phyloP scores from a whole-genome alignment of 2,113 vertebrate species.

The Coracopsis vasa region DNA sequence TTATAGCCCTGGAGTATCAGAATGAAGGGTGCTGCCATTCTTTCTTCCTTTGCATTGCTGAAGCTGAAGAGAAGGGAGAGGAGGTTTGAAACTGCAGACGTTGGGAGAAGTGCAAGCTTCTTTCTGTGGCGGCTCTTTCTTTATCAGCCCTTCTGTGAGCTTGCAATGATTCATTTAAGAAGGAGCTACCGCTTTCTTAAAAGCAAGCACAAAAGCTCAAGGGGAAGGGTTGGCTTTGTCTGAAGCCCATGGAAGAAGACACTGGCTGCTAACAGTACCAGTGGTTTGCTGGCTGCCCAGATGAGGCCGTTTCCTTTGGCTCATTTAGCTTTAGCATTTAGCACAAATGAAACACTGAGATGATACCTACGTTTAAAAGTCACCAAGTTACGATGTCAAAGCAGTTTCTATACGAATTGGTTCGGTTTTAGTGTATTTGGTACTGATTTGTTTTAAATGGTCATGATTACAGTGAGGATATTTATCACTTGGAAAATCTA shows the following conservation, averaged over 20 bases:
- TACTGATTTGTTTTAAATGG: neutral
- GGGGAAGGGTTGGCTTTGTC: neutral
- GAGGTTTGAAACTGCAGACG: neutral
- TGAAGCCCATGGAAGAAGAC: neutral
- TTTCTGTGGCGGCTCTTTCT: neutral
- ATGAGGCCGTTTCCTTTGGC: neutral
- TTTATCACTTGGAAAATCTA: neutral
- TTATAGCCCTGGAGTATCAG: slow-evolving; percentile 43
- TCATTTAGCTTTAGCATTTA: neutral
- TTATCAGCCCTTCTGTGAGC: neutral
- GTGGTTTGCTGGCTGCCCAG: neutral
- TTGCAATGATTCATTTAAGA: neutral
- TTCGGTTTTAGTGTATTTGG: neutral
- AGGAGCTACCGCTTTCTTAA: neutral
- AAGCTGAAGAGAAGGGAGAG: neutral
- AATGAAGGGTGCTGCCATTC: slow-evolving; percentile 7
- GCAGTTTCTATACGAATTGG: neutral
- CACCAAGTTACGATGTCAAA: neutral
- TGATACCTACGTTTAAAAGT: neutral
- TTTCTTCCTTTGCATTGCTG: neutral
- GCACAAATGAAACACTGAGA: neutral
- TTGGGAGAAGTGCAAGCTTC: neutral
- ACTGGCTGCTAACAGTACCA: neutral
- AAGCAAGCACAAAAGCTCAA: neutral
- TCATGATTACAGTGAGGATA: neutral